phyloP scores from a whole-genome alignment of 2,888 invertebrate genomes.

The Epistrophe grossulariae region DNA sequence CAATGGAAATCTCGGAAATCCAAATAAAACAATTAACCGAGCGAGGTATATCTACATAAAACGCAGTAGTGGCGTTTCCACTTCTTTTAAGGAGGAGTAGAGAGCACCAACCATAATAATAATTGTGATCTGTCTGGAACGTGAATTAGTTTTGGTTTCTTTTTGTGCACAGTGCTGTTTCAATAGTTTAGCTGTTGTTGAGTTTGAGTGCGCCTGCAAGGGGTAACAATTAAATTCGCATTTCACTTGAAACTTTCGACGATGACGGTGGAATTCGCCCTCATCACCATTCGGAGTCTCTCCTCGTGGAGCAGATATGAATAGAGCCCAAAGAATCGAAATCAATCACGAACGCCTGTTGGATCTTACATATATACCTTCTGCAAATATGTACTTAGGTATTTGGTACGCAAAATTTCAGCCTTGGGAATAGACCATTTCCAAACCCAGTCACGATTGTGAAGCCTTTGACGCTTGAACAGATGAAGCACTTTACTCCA shows the following conservation, averaged over 20 bases:
- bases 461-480: constrained; percentile 26
- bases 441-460: constrained; percentile 48
- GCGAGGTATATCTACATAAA: constrained; percentile 47
- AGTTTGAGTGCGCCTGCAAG: constrained; percentile 56
- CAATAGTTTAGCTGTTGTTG: constrained; percentile 24
- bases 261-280: neutral
- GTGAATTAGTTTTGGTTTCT: constrained; percentile 45
- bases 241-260: constrained; percentile 66
- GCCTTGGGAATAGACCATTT: constrained; percentile 35
- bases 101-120: neutral
- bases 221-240: constrained; percentile 71
- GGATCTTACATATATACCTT: neutral
- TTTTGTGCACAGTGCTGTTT: neutral
- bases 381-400: neutral
- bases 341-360: constrained; percentile 55
- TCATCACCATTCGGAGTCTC: neutral
- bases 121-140: constrained; percentile 70
- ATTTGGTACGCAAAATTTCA: constrained; percentile 29
- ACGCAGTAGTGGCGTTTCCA: constrained; percentile 22
- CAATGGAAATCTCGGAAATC: constrained; percentile 64
- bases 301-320: too few species aligned
- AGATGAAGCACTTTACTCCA: neutral
- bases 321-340: constrained; percentile 21
- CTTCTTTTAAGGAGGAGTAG: neutral
- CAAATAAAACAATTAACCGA: constrained; percentile 75